These are phyloP conservation scores for Itoplectis maculator DNA, from an alignment of 2,888 invertebrate genomes.

Conservation along the genomic window DNA sequence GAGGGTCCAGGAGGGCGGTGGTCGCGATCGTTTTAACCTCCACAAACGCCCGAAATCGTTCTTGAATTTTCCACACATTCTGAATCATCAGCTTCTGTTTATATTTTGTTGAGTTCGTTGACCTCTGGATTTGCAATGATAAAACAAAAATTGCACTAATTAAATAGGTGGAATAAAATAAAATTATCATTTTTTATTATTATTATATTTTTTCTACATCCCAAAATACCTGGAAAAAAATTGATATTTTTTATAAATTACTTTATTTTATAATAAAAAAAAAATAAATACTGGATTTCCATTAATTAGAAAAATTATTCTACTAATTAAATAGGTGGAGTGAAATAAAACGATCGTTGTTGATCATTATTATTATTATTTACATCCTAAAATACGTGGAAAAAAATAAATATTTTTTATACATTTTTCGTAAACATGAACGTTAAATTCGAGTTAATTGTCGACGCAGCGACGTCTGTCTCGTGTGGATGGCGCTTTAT, in stretches of 20 bases:
- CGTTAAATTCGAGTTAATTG: neutral
- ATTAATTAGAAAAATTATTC: too few relatives aligned
- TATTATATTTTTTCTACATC: too few relatives aligned
- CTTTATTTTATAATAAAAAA: too few relatives aligned
- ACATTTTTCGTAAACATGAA: neutral
- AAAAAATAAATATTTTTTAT: neutral
- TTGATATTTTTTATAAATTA: constrained; percentile 1
- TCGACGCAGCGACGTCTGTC: neutral
- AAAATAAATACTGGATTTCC: neutral
- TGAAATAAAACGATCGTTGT: neutral
- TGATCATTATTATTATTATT: too few relatives aligned
- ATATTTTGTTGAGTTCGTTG: neutral
- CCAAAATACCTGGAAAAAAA: neutral
- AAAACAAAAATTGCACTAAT: neutral
- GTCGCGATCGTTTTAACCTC: neutral
- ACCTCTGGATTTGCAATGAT: neutral
- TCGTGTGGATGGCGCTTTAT: constrained; percentile 65
- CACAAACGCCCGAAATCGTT: constrained; percentile 32
- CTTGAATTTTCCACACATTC: neutral
- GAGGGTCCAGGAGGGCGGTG: constrained; percentile 30
- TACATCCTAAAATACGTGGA: neutral
- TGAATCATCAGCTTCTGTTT: neutral
- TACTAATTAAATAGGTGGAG: neutral
- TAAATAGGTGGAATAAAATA: neutral
- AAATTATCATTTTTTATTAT: too few relatives aligned